Conservation (phyloP, 2,888 invertebrate genomes). For the Drosophila maculinotata region DNA sequence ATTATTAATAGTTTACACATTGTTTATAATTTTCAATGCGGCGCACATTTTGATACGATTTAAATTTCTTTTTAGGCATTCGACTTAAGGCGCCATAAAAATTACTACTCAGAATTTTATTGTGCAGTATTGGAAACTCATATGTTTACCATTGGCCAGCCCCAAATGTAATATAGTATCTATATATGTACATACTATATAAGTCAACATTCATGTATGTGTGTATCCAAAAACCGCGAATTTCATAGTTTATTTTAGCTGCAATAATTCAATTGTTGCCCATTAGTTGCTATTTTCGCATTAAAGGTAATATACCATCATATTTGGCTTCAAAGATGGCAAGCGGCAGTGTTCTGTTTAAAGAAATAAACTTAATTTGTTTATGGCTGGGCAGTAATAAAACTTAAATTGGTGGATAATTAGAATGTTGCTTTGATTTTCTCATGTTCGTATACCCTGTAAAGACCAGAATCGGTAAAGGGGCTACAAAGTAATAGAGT, state of each 20-base stretch:
- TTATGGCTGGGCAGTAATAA: slow-evolving; percentile 44
- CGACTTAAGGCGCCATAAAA: slow-evolving; percentile 36
- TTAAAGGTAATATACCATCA: slow-evolving; percentile 8
- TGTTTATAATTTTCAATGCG: slow-evolving; percentile 49
- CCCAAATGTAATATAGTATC: slow-evolving; percentile 2
- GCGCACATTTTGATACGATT: slow-evolving; percentile 34
- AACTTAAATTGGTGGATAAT: slow-evolving; percentile 43
- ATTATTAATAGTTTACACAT: slow-evolving; percentile 47
- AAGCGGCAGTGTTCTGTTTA: slow-evolving; percentile 14
- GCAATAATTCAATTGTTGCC: slow-evolving; percentile 35
- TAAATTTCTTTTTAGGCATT: slow-evolving; percentile 41
- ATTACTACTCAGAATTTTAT: slow-evolving; percentile 18
- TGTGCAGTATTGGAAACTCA: slow-evolving; percentile 4
- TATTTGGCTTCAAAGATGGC: slow-evolving; percentile 8
- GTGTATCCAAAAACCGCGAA: not conserved
- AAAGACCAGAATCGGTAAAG: not conserved
- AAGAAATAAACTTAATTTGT: slow-evolving; percentile 43
- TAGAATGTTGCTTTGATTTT: slow-evolving; percentile 25
- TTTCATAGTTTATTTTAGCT: slow-evolving; percentile 42
- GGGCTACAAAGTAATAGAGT: too few relatives aligned
- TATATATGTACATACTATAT: slow-evolving; percentile 4
- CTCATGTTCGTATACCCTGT: slow-evolving; percentile 5
- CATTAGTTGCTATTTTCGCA: slow-evolving; percentile 7
- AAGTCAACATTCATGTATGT: too few relatives aligned
- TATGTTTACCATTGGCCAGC: slow-evolving; percentile 4